Evolutionary conservation across 2,113 vertebrate genomes (phyloP), one percentile per base, ranked within the genome.

Genomic region (Rattus rattus): DNA sequence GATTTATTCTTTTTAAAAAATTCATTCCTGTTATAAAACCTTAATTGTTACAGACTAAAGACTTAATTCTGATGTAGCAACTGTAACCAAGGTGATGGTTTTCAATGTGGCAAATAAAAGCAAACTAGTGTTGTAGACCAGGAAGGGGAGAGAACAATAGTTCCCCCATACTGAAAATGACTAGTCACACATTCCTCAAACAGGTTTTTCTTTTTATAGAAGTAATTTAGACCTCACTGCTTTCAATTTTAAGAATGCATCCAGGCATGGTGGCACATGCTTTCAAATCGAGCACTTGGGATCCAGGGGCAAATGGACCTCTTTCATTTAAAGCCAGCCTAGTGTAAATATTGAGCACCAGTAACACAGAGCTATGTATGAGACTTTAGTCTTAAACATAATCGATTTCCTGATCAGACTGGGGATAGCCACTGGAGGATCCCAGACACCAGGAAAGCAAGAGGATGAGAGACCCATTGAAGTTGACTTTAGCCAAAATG

Each of bases 181-280:
- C 28, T 72, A 47, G 12, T 70, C 65, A 91, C 73, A 96, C 36
- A 39, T 94, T 67, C 92, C 47, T 52, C 4, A 87, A 93, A 91
- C 75, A 7, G 24, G 2, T 11, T 73, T 97, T 88, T 77, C 5
- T 4, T 97, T n/a, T 96, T 80, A 89, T 84, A 92, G 97, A 96
- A 88, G 43, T 80, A 39, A 98, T 95, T 92, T 61, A 88, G 47
- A 93, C 87, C 30, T 16, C 61, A 72, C 19, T 86, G 20, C 33
- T 7, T 76, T 49, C 89, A 91, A 93, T 2, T 36, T 81, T 56
- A 39, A 59, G 19, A 81, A 1, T n/a, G 2, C 2, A 83, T 2
- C 11, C 36, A 83, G 54, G 2, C 20, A 59, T 39, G 54, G 36
- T 24, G 36, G 2, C 54, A 59, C 20, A n/a, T 59, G 79, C 20